Evolutionary conservation across 2,888 invertebrate genomes (phyloP).

Genomic region (Pecten maximus): DNA sequence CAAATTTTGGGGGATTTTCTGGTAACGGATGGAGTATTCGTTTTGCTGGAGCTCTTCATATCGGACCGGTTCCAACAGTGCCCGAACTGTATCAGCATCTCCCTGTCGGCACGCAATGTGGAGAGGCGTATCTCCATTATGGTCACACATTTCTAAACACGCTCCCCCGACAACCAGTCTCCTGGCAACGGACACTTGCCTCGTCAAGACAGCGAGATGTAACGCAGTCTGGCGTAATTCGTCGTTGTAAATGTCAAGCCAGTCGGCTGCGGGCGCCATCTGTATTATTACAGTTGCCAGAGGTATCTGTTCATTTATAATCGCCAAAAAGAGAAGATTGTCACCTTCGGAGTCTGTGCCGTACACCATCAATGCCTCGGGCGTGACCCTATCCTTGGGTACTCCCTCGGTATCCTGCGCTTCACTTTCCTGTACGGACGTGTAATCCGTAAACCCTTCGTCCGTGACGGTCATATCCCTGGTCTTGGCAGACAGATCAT

Average conservation of each 20-base stretch:
- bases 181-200: conserved; percentile 37
- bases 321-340: conserved; percentile 60
- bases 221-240: conserved; percentile 53
- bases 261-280: conserved; percentile 49
- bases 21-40: conserved; percentile 43
- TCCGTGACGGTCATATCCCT: neutral
- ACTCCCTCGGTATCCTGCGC: no score
- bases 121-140: conserved; percentile 52
- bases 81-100: conserved; percentile 43
- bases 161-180: conserved; percentile 52
- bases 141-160: conserved; percentile 50
- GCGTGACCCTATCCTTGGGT: conserved; percentile 42
- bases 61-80: conserved; percentile 44
- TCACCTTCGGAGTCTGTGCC: conserved; percentile 64
- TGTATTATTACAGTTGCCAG: conserved; percentile 54
- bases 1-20: conserved; percentile 53
- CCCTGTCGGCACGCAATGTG: conserved; percentile 51
- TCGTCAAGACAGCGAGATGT: conserved; percentile 50
- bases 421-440: neutral
- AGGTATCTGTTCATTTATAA: conserved; percentile 49
- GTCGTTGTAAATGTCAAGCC: conserved; percentile 55
- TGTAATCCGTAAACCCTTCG: neutral
- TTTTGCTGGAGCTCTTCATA: conserved; percentile 14
- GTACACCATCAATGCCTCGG: conserved; percentile 49
- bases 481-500: neutral